A percentile compares a stretch with the other conserved stretches of the same genome.
Conservation (phyloP, 2,113 vertebrate species). For the Petaurus breviceps region DNA sequence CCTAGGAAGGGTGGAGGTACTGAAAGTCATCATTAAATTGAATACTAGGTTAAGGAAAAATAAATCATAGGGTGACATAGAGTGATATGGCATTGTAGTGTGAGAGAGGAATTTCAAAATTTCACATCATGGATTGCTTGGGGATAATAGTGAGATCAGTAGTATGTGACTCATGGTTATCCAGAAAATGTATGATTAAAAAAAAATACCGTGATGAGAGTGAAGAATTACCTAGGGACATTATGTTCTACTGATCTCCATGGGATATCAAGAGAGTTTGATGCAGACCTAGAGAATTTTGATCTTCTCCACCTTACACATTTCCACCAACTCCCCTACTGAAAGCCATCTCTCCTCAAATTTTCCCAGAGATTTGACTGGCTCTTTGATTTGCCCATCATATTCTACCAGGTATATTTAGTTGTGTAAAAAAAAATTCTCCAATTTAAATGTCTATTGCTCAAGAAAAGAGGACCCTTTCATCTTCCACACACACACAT, state of each 20-base stretch:
- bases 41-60: background rate
- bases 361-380: background rate
- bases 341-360: background rate
- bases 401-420: background rate
- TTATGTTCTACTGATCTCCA: background rate
- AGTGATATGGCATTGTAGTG: background rate
- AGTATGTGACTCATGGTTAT: background rate
- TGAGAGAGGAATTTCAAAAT: background rate
- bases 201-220: background rate
- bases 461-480: background rate
- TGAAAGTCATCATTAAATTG: background rate
- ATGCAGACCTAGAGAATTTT: background rate
- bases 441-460: background rate
- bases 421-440: background rate
- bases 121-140: background rate
- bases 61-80: background rate
- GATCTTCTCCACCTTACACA: background rate
- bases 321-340: background rate
- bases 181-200: background rate
- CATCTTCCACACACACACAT: no score
- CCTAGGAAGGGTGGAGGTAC: background rate
- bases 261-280: background rate
- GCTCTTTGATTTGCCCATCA: background rate
- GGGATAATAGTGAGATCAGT: background rate
- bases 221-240: background rate